A percentile compares a stretch with the other conserved stretches of the same genome.
Evolutionary conservation across 2,797 vertebrate species (phyloP).

Genomic region (Monodelphis domestica): DNA sequence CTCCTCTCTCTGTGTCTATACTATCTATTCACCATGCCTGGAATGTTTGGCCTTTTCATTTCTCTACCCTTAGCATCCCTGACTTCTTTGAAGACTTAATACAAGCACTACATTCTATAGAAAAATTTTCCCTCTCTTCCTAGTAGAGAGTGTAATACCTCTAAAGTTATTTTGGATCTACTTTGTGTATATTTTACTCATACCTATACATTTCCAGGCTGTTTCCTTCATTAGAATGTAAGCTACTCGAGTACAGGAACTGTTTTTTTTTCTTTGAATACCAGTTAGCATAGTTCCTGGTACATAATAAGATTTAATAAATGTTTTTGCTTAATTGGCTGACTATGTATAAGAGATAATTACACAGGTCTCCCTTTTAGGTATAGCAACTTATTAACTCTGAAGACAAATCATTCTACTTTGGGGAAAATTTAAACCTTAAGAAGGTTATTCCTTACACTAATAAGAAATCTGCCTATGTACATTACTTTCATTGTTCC

Average conservation of each 20-base stretch:
- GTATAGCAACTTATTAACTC: background rate
- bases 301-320: background rate
- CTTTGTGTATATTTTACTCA: background rate
- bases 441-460: background rate
- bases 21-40: background rate
- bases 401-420: background rate
- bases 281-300: background rate
- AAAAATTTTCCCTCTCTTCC: background rate
- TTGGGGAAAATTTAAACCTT: background rate
- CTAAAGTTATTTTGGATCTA: background rate
- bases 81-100: background rate
- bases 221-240: background rate
- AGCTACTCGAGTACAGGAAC: background rate
- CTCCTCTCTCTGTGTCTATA: background rate
- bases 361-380: background rate
- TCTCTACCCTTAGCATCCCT: background rate
- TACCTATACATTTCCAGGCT: background rate
- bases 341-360: background rate
- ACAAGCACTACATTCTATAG: background rate
- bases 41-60: background rate
- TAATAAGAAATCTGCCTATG: background rate
- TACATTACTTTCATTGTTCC: background rate
- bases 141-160: background rate
- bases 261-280: background rate
- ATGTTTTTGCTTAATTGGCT: background rate